Evolutionary conservation across 2,888 invertebrate species (phyloP).

Genomic region (Metellina segmentata): DNA sequence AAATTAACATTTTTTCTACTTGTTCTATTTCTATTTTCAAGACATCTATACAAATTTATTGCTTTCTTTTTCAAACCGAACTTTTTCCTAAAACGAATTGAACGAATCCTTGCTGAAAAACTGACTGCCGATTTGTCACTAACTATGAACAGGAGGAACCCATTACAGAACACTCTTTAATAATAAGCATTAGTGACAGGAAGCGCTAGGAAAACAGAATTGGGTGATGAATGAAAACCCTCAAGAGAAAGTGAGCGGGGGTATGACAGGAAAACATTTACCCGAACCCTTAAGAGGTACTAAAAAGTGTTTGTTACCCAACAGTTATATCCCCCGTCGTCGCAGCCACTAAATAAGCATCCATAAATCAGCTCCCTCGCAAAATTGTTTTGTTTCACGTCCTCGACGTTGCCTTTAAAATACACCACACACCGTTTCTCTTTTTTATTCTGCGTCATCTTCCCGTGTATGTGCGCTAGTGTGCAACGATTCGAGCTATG

Average conservation of each 20-base stretch:
- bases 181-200: background rate
- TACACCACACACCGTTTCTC: background rate
- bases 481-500: conserved; percentile 51
- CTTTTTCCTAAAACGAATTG: too few relatives aligned
- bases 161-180: background rate
- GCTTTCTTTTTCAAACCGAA: too few relatives aligned
- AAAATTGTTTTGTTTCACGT: conserved; percentile 46
- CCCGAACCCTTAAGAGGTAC: conserved; percentile 47
- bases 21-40: too few relatives aligned
- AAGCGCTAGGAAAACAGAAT: background rate
- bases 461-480: background rate
- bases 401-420: conserved; percentile 3
- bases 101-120: too few relatives aligned
- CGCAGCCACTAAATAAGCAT: conserved; percentile 48
- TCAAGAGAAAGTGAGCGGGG: background rate
- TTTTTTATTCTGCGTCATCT: background rate
- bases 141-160: background rate
- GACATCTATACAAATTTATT: too few relatives aligned
- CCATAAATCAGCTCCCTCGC: conserved; percentile 51
- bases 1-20: too few relatives aligned
- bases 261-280: conserved; percentile 50
- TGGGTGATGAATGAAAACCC: conserved; percentile 11
- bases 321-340: conserved; percentile 25
- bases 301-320: conserved; percentile 59
- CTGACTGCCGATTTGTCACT: background rate